Percentiles rank a stretch among this genome's conserved stretches.
These are phyloP conservation scores for Anoplius nigerrimus DNA, from an alignment of 2,888 invertebrate genomes.

Conservation along the genomic window DNA sequence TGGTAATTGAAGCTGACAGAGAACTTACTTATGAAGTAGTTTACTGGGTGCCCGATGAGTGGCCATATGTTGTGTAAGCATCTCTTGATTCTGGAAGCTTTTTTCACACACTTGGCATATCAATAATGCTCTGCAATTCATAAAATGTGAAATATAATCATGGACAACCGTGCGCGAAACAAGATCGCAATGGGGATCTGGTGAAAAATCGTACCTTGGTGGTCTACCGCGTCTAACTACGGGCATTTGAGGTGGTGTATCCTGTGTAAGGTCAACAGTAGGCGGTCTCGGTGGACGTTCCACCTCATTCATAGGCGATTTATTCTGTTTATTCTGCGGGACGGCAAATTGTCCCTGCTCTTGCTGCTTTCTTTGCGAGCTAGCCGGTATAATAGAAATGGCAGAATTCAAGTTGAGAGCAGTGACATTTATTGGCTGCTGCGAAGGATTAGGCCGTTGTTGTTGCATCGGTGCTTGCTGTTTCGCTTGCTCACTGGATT, in stretches of 20 bases:
- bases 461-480: conserved; percentile 61
- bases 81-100: conserved; percentile 75
- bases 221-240: conserved; percentile 70
- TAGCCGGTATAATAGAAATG: conserved; percentile 79
- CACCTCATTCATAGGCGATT: conserved; percentile 65
- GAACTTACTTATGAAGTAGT: conserved; percentile 70
- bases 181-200: conserved; percentile 5
- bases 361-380: conserved; percentile 71
- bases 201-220: conserved; percentile 59
- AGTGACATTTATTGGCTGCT: conserved; percentile 70
- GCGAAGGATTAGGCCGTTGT: conserved; percentile 64
- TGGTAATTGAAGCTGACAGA: neutral
- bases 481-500: conserved; percentile 59
- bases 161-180: too few relatives aligned
- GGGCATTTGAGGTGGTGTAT: conserved; percentile 71
- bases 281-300: conserved; percentile 76
- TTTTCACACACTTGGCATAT: conserved; percentile 76
- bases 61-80: conserved; percentile 76
- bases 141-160: neutral
- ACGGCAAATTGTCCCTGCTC: conserved; percentile 71
- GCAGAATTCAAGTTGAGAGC: conserved; percentile 79
- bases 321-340: conserved; percentile 71
- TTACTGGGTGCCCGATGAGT: conserved; percentile 75
- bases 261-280: conserved; percentile 75
- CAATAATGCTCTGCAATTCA: conserved; percentile 57